A percentile compares a stretch with the other conserved stretches of the same genome.
Conservation (phyloP, 2,797 vertebrate genomes). For the Dromococcyx pavoninus region DNA sequence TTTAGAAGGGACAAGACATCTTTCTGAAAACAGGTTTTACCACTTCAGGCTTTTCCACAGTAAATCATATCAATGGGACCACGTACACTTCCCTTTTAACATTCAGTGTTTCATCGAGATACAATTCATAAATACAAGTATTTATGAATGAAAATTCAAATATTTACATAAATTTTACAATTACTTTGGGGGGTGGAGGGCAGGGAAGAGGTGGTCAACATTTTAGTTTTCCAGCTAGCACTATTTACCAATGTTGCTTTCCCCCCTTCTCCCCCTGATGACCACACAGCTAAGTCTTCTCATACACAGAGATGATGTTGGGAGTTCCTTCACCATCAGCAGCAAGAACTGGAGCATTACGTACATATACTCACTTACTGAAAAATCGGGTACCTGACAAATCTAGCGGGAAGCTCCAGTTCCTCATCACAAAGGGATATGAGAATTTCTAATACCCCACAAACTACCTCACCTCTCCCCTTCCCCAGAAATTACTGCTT, state of each 20-base stretch:
- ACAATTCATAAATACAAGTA: background rate
- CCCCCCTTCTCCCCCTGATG: background rate
- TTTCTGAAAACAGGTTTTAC: constrained; percentile 4
- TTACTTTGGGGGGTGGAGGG: accelerated
- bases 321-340: background rate
- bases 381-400: background rate
- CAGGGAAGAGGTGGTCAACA: background rate
- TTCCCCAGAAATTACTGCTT: background rate
- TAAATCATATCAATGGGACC: background rate
- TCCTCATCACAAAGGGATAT: background rate
- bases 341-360: background rate
- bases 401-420: background rate
- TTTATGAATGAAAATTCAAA: background rate
- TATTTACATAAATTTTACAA: background rate
- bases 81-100: background rate
- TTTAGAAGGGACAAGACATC: background rate
- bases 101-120: background rate
- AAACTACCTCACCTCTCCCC: background rate
- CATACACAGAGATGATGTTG: background rate
- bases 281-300: background rate
- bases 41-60: background rate
- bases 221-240: background rate
- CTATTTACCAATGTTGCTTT: background rate
- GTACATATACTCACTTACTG: background rate
- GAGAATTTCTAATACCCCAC: background rate